A percentile compares a stretch with the other conserved stretches of the same genome.
These are phyloP conservation scores for Platyscapa corneri DNA, from an alignment of 1,140 invertebrate species.

Conservation along the genomic window DNA sequence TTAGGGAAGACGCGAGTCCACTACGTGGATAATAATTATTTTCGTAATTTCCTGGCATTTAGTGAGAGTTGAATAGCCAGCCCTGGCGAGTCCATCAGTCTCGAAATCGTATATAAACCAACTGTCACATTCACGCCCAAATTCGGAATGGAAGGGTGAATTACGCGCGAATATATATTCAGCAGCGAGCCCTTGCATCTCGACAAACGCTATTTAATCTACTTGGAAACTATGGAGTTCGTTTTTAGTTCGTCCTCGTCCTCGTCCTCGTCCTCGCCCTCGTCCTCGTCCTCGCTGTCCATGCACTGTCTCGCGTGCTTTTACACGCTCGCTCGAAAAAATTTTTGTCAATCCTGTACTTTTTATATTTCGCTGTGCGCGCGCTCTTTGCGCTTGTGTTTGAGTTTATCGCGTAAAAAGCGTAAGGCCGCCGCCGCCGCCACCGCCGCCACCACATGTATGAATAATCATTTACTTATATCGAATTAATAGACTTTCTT, in stretches of 20 bases:
- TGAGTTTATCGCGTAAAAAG: too few species aligned
- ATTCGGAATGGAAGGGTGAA: conserved; percentile 59
- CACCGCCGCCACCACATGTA: too few species aligned
- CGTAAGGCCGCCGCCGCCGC: too few species aligned
- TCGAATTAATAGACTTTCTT: too few species aligned
- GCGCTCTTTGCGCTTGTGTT: too few species aligned
- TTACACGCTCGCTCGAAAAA: neutral
- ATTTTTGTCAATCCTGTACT: neutral
- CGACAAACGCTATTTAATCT: conserved; percentile 63
- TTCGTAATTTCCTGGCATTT: conserved; percentile 71
- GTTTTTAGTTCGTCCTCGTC: conserved; percentile 58
- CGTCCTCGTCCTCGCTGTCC: too few species aligned
- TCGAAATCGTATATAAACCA: conserved; percentile 69
- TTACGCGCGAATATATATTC: conserved; percentile 23
- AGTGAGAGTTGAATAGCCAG: conserved; percentile 49
- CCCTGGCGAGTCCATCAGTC: conserved; percentile 63
- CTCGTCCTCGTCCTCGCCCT: too few species aligned
- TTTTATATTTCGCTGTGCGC: neutral
- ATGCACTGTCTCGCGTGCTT: neutral
- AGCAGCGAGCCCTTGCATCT: neutral
- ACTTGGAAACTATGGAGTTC: conserved; percentile 27
- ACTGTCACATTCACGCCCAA: conserved; percentile 69
- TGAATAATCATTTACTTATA: too few species aligned
- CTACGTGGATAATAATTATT: conserved; percentile 69
- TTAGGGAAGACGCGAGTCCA: conserved; percentile 50